Evolutionary conservation across 2,113 vertebrate genomes (phyloP).

Genomic region (Charadrius vociferus): DNA sequence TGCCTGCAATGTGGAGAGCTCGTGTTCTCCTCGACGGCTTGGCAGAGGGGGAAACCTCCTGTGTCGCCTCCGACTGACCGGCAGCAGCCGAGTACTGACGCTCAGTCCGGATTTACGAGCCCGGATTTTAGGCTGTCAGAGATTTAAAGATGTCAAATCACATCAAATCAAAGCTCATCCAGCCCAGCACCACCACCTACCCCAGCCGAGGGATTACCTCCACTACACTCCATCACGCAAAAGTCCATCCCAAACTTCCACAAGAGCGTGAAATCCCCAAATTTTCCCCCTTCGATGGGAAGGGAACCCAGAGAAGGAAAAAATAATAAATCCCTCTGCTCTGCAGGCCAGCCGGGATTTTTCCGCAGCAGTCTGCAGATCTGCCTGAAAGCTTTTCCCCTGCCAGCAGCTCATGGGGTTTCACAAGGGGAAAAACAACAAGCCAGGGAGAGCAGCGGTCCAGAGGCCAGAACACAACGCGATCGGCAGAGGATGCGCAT

Average conservation of each 20-base stretch:
- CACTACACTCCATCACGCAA: fast-evolving
- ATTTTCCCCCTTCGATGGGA: background rate
- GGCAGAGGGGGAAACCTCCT: background rate
- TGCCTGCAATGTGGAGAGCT: fast-evolving
- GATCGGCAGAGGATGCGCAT: background rate
- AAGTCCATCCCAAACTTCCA: background rate
- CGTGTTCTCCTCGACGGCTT: background rate
- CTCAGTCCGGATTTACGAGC: background rate
- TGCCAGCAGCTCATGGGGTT: background rate
- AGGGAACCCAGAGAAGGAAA: background rate
- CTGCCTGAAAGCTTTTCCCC: background rate
- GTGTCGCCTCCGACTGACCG: background rate
- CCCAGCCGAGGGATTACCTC: fast-evolving
- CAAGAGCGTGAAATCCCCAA: background rate
- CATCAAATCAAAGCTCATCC: background rate
- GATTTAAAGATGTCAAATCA: background rate
- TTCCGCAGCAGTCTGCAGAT: background rate
- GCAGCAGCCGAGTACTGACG: background rate
- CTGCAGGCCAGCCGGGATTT: background rate
- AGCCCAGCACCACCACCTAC: background rate
- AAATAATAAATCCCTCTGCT: background rate
- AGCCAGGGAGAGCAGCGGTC: background rate
- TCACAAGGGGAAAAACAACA: background rate
- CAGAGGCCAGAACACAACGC: background rate
- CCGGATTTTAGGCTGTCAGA: background rate